Conservation (phyloP, 2,113 vertebrate genomes). For the Neolamprologus cancellatus region DNA sequence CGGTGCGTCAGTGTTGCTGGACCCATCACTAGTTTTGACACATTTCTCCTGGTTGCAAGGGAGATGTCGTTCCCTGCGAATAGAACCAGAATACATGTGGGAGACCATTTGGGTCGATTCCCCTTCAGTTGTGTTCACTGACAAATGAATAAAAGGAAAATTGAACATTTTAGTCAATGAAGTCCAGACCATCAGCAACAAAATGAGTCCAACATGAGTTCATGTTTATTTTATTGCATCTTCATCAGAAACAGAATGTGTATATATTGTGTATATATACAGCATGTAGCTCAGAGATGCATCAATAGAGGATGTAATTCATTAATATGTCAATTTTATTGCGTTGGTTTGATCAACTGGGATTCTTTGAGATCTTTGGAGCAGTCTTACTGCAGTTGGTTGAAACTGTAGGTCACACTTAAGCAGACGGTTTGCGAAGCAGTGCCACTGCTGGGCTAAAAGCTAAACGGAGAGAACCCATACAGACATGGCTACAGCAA, state of each 20-base stretch:
- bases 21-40: background rate
- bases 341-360: background rate
- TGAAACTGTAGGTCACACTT: background rate
- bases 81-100: background rate
- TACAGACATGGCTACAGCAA: background rate
- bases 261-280: background rate
- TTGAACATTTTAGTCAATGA: background rate
- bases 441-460: background rate
- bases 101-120: background rate
- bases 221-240: slow-evolving; percentile 32
- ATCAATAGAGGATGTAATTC: background rate
- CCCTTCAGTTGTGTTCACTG: background rate
- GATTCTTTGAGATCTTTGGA: slow-evolving; percentile 31
- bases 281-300: background rate
- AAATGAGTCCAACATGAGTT: background rate
- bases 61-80: background rate
- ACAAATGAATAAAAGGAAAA: background rate
- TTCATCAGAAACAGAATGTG: slow-evolving; percentile 21
- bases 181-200: background rate
- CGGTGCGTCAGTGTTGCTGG: too few relatives aligned
- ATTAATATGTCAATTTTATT: background rate
- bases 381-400: background rate
- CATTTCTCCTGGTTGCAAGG: background rate
- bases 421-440: background rate
- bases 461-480: background rate